These are phyloP conservation scores for Heliconius himera DNA, from an alignment of 1,140 invertebrate genomes.

Conservation along the genomic window DNA sequence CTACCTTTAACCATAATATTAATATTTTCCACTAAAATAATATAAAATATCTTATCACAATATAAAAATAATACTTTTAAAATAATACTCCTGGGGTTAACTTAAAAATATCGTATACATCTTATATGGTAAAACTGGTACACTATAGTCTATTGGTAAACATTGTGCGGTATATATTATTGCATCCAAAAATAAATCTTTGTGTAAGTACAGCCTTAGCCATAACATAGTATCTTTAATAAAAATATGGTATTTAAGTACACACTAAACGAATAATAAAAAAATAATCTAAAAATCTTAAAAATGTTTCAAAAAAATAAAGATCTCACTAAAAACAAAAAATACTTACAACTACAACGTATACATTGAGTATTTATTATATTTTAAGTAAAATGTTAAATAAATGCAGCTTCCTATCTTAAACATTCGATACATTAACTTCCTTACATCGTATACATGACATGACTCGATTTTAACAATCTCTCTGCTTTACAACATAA, in stretches of 20 bases:
- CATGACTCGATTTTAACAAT: slow-evolving; percentile 60
- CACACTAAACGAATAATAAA: slow-evolving; percentile 56
- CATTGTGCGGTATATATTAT: slow-evolving; percentile 49
- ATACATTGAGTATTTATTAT: slow-evolving; percentile 75
- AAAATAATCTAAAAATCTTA: slow-evolving; percentile 46
- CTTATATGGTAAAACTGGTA: slow-evolving; percentile 61
- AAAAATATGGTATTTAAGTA: slow-evolving; percentile 63
- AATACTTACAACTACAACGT: slow-evolving; percentile 72
- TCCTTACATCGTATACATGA: slow-evolving; percentile 70
- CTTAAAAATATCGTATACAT: slow-evolving; percentile 74
- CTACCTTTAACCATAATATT: slow-evolving; percentile 68
- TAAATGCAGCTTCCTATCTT: slow-evolving; percentile 74
- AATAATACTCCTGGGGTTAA: slow-evolving; percentile 77
- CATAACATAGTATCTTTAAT: slow-evolving; percentile 50
- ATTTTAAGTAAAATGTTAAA: slow-evolving; percentile 65
- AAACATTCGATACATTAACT: slow-evolving; percentile 66
- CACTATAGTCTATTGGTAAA: slow-evolving; percentile 48
- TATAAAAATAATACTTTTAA: slow-evolving; percentile 77
- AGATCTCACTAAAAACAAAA: slow-evolving; percentile 74
- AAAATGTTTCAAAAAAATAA: slow-evolving; percentile 60
- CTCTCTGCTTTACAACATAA: slow-evolving; percentile 59
- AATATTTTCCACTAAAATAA: slow-evolving; percentile 76
- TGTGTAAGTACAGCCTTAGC: slow-evolving; percentile 66
- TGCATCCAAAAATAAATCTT: slow-evolving; percentile 53
- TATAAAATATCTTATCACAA: slow-evolving; percentile 79